Evolutionary conservation across 1,140 invertebrate species (phyloP).

Genomic region (Meloidogyne floridensis): DNA sequence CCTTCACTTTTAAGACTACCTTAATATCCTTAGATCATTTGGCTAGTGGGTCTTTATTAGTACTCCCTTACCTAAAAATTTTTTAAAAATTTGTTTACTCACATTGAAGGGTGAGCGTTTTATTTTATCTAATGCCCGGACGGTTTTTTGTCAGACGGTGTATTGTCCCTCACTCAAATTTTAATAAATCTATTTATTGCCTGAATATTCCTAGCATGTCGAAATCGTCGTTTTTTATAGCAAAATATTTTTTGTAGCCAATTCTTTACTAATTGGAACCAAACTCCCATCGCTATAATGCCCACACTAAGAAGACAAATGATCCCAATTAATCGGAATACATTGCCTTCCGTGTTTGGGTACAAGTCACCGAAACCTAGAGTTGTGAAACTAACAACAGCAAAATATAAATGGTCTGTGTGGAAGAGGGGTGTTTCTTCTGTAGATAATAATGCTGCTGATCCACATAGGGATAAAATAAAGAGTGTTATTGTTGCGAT

Average conservation of each 20-base stretch:
- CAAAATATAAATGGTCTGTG: conserved; percentile 18
- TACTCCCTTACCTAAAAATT: too few relatives aligned
- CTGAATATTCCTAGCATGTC: conserved; percentile 11
- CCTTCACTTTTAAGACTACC: too few relatives aligned
- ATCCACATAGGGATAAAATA: neutral
- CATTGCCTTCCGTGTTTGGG: conserved; percentile 13
- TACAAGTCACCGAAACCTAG: conserved; percentile 22
- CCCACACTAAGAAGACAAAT: conserved; percentile 19
- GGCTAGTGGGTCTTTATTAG: too few relatives aligned
- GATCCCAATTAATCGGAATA: neutral
- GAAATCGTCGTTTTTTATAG: conserved; percentile 20
- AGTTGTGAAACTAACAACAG: conserved; percentile 24
- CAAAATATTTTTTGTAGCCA: conserved; percentile 2
- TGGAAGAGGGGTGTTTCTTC: neutral
- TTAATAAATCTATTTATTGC: neutral
- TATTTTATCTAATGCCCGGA: too few relatives aligned
- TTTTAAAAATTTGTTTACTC: too few relatives aligned
- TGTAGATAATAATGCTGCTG: neutral
- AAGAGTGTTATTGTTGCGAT: neutral
- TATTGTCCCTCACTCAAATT: too few relatives aligned
- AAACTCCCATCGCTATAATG: conserved; percentile 25
- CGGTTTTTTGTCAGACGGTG: too few relatives aligned
- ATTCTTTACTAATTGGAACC: conserved; percentile 23
- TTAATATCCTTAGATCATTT: too few relatives aligned
- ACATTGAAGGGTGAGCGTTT: too few relatives aligned